Evolutionary conservation across 1,140 invertebrate genomes (phyloP).

Genomic region (Spodoptera litura): DNA sequence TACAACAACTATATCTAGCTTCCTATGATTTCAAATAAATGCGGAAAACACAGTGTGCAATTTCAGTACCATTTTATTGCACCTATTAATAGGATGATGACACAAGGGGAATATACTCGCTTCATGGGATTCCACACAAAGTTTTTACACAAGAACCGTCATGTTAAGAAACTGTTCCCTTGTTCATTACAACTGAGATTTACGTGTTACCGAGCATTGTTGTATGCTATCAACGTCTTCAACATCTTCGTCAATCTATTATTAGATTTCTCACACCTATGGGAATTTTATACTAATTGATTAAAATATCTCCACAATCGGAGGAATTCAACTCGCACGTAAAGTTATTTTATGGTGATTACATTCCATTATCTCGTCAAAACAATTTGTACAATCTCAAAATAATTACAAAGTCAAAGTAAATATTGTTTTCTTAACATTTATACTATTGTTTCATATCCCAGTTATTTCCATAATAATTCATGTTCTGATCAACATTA

Average conservation of each 20-base stretch:
- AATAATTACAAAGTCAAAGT: background rate
- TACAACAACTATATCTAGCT: background rate
- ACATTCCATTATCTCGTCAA: background rate
- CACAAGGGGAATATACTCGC: constrained; percentile 14
- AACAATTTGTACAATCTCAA: background rate
- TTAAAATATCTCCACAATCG: background rate
- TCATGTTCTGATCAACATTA: constrained; percentile 7
- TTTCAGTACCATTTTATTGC: background rate
- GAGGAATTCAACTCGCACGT: no score
- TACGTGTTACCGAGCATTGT: constrained; percentile 40
- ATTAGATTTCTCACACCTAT: constrained; percentile 15
- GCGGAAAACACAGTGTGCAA: constrained; percentile 1
- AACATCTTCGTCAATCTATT: constrained; percentile 12
- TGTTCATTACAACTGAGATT: constrained; percentile 31
- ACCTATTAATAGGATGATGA: constrained; percentile 35
- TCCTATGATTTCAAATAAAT: background rate
- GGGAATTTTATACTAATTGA: constrained; percentile 1
- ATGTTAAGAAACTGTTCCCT: no score
- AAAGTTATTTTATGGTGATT: background rate
- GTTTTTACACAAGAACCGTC: constrained; percentile 2
- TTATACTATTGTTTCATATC: background rate
- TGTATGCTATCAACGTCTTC: constrained; percentile 11
- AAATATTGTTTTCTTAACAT: background rate
- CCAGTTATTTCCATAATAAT: constrained; percentile 1
- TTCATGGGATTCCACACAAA: constrained; percentile 28